phyloP scores from a whole-genome alignment of 2,888 invertebrate genomes.

The Bellardia pandia region DNA sequence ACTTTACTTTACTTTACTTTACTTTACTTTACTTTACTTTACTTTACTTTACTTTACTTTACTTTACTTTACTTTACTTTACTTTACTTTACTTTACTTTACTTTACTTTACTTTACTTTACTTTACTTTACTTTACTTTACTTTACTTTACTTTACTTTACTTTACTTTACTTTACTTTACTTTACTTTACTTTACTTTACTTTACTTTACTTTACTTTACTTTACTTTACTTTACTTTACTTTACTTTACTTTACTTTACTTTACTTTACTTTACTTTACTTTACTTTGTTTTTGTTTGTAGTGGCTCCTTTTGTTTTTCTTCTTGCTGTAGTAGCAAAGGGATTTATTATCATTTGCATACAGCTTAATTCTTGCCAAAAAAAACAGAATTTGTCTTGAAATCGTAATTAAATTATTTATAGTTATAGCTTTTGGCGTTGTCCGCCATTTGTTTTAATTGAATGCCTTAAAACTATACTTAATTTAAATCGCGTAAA shows the following conservation, averaged over 20 bases:
- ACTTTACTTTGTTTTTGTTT: background rate
- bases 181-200: background rate
- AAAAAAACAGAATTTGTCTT: slow-evolving; percentile 23
- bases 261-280: background rate
- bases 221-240: background rate
- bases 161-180: background rate
- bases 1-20: background rate
- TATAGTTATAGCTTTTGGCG: slow-evolving; percentile 47
- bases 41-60: background rate
- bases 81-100: background rate
- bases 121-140: background rate
- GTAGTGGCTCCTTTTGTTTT: slow-evolving; percentile 7
- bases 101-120: background rate
- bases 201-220: background rate
- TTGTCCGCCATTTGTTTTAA: slow-evolving; percentile 44
- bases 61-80: background rate
- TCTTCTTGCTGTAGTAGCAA: slow-evolving; percentile 19
- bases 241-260: background rate
- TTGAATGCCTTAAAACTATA: slow-evolving; percentile 60
- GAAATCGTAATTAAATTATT: slow-evolving; percentile 60
- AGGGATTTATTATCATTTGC: slow-evolving; percentile 63
- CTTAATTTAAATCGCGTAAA: slow-evolving; percentile 52
- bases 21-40: background rate
- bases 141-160: background rate
- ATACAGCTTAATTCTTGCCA: slow-evolving; percentile 43